phyloP scores from a whole-genome alignment of 2,888 invertebrate genomes.

The Conops quadrifasciatus region DNA sequence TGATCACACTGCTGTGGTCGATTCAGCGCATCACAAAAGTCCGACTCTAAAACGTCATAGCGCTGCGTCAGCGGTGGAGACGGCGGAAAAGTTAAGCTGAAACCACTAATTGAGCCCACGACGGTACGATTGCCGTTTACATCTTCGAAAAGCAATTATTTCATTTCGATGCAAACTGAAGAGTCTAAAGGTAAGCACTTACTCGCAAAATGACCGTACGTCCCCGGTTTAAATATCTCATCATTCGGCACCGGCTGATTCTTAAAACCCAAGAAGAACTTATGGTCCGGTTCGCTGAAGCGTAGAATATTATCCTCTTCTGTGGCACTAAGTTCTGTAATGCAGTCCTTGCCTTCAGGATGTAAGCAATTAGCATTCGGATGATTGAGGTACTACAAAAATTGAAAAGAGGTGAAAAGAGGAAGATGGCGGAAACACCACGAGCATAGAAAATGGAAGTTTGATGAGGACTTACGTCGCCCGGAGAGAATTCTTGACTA shows the following conservation, averaged over 20 bases:
- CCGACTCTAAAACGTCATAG: constrained; percentile 51
- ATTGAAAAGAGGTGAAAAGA: not conserved
- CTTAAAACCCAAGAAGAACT: constrained; percentile 51
- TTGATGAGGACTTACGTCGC: constrained; percentile 37
- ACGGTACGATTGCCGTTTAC: constrained; percentile 45
- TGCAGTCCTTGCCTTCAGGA: constrained; percentile 42
- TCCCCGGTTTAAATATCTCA: constrained; percentile 47
- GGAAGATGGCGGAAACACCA: no score
- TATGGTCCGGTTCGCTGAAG: constrained; percentile 47
- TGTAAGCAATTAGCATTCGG: constrained; percentile 50
- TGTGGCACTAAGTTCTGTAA: constrained; percentile 44
- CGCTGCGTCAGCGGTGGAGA: constrained; percentile 80
- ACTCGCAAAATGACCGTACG: constrained; percentile 53
- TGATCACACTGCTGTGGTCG: constrained; percentile 46
- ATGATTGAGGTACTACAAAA: constrained; percentile 47
- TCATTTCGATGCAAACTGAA: no score
- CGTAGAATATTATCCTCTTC: constrained; percentile 44
- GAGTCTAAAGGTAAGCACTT: constrained; percentile 38
- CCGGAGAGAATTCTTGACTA: constrained; percentile 36
- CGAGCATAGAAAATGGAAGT: not conserved
- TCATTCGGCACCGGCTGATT: constrained; percentile 49
- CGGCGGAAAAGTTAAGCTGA: constrained; percentile 79
- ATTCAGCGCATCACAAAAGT: constrained; percentile 52
- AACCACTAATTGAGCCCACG: constrained; percentile 73
- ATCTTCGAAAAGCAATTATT: constrained; percentile 42